Base-by-base conservation (phyloP, 2,113 vertebrate genomes). In the Leucosticte australis region DNA sequence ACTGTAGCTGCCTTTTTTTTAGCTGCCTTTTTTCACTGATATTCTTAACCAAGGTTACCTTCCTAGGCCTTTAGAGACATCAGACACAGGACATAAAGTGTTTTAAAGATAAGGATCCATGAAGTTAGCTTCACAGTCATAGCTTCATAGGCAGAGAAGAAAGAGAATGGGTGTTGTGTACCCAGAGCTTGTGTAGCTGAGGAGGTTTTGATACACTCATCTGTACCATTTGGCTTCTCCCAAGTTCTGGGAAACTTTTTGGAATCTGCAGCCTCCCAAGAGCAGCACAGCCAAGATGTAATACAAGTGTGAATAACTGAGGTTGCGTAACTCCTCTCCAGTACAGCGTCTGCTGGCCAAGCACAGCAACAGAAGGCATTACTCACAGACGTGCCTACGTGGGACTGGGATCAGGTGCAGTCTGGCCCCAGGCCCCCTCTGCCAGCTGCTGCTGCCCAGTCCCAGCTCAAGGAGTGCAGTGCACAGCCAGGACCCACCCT, bases 291-390 rank as follows among this genome's bases (percentile, higher is more conserved):
- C 78, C 93, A 95, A 95, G 91, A 91, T 83, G 6, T 57, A 89
- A 77, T 14, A 69, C 67, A 91, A 94, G 91, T 94, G 90, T 91
- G 95, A 97, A 85, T 94, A 95, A 92, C 78, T 15, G 63, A 74
- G 82, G 75, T 92, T 96, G 84, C 4, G 39, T 94, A 95, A 85
- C 49, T 87, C 7, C 15, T 92, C 7, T 0, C 74, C 65, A 56
- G 82, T 59, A 87, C 78, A 27, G 49, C 16, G 10, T 65, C 90
- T 93, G 65, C 81, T 46, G 86, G 94, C 57, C 93, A 83, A 85
- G 94, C 67, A 47, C 31, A 62, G 87, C 16, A 9, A 42, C 94
- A 96, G 93, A 95, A 90, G 93, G 94, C 92, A 90, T 86, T 93
- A 63, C 86, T 95, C 94, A 93, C 42, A 82, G 84, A 20, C 4